Base-by-base conservation (phyloP, 2,797 vertebrate species). In the Halcyon leucocephala region DNA sequence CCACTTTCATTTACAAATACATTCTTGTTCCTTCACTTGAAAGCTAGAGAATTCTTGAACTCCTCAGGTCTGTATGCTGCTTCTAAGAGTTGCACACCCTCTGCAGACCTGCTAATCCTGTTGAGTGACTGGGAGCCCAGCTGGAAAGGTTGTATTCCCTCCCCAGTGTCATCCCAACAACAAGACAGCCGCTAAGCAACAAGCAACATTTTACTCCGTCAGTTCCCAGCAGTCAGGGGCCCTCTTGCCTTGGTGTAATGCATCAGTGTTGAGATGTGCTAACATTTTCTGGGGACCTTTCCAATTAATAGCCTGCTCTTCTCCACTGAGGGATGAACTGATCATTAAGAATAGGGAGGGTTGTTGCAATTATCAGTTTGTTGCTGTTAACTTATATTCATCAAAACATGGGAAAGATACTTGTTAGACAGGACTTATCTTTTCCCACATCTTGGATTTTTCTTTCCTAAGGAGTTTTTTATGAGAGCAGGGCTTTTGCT, bases 111-210 rank as follows among this genome's bases (percentile, higher is more conserved):
- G 12, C 33, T 91, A 37, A 85, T 92, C 60, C 84, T 67, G 33
- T 55, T 49, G 42, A 26, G 24, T 3, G 8, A 41, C 33, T 60
- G 82, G 79, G 82, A 84, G 29, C 24, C 39, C 52, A 90, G 65
- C 33, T 95, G 92, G 76, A 92, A 94, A 77, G 74, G 55, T 70
- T 41, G 5, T 70, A 33, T 91, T 94, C 81, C 44, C 39, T 95
- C 67, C 16, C 60, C 33, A 51, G 0, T 48, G 76, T 93, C 95
- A 85, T 94, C 69, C 41, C 82, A 74, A 64, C 82, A 93, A 85
- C 81, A 89, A 80, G 77, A 42, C 83, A 41, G 83, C 86, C 14
- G 29, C 88, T 96, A 95, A 94, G 93, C 95, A 97, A 92, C 87
- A 70, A 61, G 83, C 74, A 95, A 74, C 7, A 7, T 80, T 74